Conservation (phyloP, 2,888 invertebrate species). For the Epinotia ramella region DNA sequence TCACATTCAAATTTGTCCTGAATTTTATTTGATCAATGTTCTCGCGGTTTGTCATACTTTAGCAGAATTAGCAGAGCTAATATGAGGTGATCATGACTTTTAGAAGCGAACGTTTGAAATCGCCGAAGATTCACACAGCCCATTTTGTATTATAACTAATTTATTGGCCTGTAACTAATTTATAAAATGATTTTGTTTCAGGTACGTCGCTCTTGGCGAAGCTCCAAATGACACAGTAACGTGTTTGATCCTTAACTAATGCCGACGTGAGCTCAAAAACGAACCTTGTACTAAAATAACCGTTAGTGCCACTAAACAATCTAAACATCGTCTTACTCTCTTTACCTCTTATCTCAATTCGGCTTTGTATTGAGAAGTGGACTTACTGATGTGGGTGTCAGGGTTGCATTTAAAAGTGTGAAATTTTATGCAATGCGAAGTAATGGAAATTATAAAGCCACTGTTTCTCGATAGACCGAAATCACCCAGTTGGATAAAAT, state of each 20-base stretch:
- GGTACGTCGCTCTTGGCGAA: constrained; percentile 46
- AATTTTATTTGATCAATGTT: too few relatives aligned
- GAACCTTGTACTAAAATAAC: constrained; percentile 41
- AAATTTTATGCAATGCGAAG: background rate
- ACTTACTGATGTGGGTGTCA: background rate
- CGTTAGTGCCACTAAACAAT: constrained; percentile 23
- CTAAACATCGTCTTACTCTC: background rate
- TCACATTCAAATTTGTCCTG: too few relatives aligned
- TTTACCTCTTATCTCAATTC: background rate
- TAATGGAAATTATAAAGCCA: background rate
- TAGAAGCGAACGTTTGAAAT: too few relatives aligned
- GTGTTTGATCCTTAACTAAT: constrained; percentile 46
- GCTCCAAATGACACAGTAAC: constrained; percentile 49
- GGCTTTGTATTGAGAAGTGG: background rate
- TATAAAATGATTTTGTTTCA: constrained; percentile 38
- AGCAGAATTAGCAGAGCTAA: too few relatives aligned
- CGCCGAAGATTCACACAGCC: background rate
- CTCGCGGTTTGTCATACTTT: too few relatives aligned
- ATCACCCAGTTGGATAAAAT: background rate
- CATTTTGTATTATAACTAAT: background rate
- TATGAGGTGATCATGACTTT: too few relatives aligned
- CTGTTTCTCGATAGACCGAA: background rate
- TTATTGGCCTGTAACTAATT: constrained; percentile 23
- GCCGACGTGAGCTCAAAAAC: constrained; percentile 23
- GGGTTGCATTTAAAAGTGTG: background rate